Percentiles rank a stretch among this genome's conserved stretches.
Evolutionary conservation across 2,888 invertebrate species (phyloP).

Genomic region (Trypoxylon attenuatum): DNA sequence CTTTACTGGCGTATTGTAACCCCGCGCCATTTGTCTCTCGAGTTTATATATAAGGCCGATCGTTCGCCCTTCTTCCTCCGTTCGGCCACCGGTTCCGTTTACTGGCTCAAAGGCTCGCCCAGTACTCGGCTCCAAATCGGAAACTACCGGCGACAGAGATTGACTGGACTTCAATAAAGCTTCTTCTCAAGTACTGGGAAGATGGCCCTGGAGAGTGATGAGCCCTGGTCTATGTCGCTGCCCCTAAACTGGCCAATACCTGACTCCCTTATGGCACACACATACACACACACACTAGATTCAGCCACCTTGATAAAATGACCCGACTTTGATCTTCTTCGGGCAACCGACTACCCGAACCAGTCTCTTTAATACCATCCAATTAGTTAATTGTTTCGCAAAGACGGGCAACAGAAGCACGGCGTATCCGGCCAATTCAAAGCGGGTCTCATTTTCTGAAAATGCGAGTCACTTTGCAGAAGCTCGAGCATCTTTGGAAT

Average conservation of each 20-base stretch:
- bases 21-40: constrained; percentile 65
- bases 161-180: constrained; percentile 66
- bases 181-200: constrained; percentile 48
- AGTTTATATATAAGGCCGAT: constrained; percentile 65
- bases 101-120: constrained; percentile 47
- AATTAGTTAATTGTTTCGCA: constrained; percentile 2
- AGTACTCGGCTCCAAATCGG: constrained; percentile 50
- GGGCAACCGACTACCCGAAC: not conserved
- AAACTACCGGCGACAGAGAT: constrained; percentile 59
- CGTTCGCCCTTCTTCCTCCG: constrained; percentile 30
- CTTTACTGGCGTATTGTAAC: constrained; percentile 50
- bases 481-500: not conserved
- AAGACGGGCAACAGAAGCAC: not conserved
- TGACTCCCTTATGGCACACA: constrained; percentile 34
- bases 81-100: constrained; percentile 18
- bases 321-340: constrained; percentile 36
- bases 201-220: constrained; percentile 50
- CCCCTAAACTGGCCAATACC: constrained; percentile 44
- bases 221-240: constrained; percentile 30
- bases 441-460: not conserved
- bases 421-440: not conserved
- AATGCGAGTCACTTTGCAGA: not conserved
- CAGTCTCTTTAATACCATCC: not conserved
- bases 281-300: constrained; percentile 41
- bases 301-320: constrained; percentile 41